phyloP scores from a whole-genome alignment of 2,888 invertebrate genomes.

The Diadromus collaris region DNA sequence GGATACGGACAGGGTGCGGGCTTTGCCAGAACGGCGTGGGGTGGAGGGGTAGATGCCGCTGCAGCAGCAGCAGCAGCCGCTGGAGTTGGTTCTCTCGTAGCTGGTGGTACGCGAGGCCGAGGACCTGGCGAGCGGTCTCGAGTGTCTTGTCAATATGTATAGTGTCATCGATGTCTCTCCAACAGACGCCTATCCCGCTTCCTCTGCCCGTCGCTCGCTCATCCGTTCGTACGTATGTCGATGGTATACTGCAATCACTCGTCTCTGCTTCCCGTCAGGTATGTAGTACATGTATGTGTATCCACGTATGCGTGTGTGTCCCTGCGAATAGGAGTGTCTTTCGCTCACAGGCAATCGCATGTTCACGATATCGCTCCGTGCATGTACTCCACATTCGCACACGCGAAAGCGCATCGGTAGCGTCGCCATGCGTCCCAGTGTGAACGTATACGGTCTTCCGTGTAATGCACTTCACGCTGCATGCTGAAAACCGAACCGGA shows the following conservation, averaged over 20 bases:
- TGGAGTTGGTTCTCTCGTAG: constrained; percentile 52
- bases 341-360: constrained; percentile 6
- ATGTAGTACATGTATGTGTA: constrained; percentile 1
- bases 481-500: neutral
- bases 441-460: neutral
- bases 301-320: neutral
- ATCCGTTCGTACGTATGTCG: constrained; percentile 39
- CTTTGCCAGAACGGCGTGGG: constrained; percentile 43
- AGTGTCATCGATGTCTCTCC: constrained; percentile 80
- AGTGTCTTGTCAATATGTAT: constrained; percentile 80
- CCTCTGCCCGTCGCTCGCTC: constrained; percentile 63
- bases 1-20: constrained; percentile 38
- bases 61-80: constrained; percentile 41
- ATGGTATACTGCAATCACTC: constrained; percentile 41
- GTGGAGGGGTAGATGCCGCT: constrained; percentile 28
- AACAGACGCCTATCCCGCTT: constrained; percentile 72
- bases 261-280: constrained; percentile 37
- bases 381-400: neutral
- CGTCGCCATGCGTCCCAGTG: neutral
- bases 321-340: constrained; percentile 2
- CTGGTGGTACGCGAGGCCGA: constrained; percentile 55
- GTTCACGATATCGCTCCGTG: neutral
- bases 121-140: constrained; percentile 69
- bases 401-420: constrained; percentile 12
- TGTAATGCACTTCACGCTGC: neutral